Conservation (phyloP, 2,797 vertebrate species). For the Gephyroberyx darwinii region DNA sequence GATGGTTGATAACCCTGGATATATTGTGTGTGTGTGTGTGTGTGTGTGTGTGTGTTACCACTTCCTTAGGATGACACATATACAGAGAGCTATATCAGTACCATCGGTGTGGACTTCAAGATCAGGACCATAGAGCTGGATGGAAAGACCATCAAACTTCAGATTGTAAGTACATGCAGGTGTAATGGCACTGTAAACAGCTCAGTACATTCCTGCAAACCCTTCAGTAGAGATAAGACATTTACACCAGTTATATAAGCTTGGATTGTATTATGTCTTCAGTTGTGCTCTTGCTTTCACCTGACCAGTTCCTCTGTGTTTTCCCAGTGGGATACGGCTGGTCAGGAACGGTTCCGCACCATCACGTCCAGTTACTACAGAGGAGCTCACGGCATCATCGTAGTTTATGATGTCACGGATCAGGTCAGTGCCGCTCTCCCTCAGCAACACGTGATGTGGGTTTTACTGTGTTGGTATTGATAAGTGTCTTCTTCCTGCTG, state of each 20-base stretch:
- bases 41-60: slow-evolving; percentile 7
- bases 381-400: slow-evolving; percentile 97
- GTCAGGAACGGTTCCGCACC: slow-evolving; percentile 95
- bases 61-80: slow-evolving; percentile 92
- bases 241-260: not conserved
- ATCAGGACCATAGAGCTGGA: slow-evolving; percentile 99
- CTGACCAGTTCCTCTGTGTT: slow-evolving; percentile 9
- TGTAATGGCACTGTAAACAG: not conserved
- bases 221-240: not conserved
- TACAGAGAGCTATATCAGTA: slow-evolving; percentile 99
- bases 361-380: slow-evolving; percentile 99
- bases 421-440: slow-evolving; percentile 81
- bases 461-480: not conserved
- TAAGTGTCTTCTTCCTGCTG: not conserved
- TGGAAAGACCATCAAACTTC: slow-evolving; percentile 98
- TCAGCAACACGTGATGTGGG: not conserved
- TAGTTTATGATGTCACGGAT: slow-evolving; percentile 97
- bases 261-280: not conserved
- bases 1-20: not conserved
- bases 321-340: slow-evolving; percentile 95
- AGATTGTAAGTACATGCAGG: slow-evolving; percentile 88
- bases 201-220: slow-evolving; percentile 6
- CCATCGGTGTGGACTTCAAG: slow-evolving; percentile 99
- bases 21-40: not conserved
- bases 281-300: not conserved